Evolutionary conservation across 2,113 vertebrate genomes (phyloP).

Genomic region (Ginglymostoma cirratum): DNA sequence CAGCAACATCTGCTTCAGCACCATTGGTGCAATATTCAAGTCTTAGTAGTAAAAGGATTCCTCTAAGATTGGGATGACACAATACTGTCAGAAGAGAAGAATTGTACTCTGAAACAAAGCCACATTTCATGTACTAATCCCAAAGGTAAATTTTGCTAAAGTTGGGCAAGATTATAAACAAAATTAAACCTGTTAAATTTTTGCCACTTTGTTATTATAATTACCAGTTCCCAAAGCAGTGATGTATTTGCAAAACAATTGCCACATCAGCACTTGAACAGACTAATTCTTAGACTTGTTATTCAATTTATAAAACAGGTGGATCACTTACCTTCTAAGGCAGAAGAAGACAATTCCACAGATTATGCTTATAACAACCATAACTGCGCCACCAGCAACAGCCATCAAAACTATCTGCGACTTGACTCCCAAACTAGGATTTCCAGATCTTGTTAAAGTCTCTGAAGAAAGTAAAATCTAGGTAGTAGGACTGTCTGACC

Average conservation of each 20-base stretch:
- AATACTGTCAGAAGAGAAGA: neutral
- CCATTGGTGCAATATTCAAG: neutral
- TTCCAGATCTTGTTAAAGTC: neutral
- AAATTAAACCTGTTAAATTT: neutral
- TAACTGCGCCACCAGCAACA: neutral
- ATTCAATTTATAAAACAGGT: neutral
- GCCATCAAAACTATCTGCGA: conserved; percentile 35
- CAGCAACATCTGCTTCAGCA: neutral
- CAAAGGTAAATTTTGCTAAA: neutral
- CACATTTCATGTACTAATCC: neutral
- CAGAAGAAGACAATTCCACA: conserved; percentile 37
- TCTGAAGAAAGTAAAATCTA: conserved; percentile 36
- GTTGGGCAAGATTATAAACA: neutral
- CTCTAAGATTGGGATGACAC: neutral
- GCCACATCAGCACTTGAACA: neutral
- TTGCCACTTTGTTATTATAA: neutral
- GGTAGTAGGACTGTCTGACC: conserved; percentile 30
- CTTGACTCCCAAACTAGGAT: conserved; percentile 11
- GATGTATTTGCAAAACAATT: neutral
- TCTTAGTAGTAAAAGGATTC: neutral
- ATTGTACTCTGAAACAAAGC: neutral
- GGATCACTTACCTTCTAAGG: conserved; percentile 14
- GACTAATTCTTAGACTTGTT: neutral
- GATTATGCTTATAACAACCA: conserved; percentile 32
- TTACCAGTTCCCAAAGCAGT: neutral